Evolutionary conservation across 2,888 invertebrate species (phyloP).

Genomic region (Hirtodrosophila cameraria): DNA sequence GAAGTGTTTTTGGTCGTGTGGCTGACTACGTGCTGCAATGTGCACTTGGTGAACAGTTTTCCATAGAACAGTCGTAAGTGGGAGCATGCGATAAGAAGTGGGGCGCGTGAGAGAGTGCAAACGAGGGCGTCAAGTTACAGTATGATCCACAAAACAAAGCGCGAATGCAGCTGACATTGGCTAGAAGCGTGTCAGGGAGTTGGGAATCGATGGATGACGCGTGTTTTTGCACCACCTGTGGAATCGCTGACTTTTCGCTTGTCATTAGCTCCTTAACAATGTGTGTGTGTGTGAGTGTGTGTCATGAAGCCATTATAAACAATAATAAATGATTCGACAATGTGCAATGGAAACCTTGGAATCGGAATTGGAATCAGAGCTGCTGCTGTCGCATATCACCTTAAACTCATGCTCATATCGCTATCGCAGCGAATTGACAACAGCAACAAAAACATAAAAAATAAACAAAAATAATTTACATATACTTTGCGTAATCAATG

Average conservation of each 20-base stretch:
- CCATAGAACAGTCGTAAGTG: slow-evolving; percentile 11
- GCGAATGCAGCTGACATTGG: slow-evolving; percentile 66
- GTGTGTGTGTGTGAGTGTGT: slow-evolving; percentile 15
- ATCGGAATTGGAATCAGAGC: no score
- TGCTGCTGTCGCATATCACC: slow-evolving; percentile 12
- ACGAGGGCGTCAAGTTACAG: slow-evolving; percentile 48
- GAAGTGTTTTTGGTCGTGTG: slow-evolving; percentile 7
- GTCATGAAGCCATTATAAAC: slow-evolving; percentile 57
- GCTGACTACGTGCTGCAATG: slow-evolving; percentile 47
- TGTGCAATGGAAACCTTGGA: slow-evolving; percentile 67
- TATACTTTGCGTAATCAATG: slow-evolving; percentile 63
- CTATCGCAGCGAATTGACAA: slow-evolving; percentile 54
- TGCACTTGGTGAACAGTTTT: slow-evolving; percentile 26
- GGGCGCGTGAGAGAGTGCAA: slow-evolving; percentile 55
- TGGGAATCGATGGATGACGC: slow-evolving; percentile 25
- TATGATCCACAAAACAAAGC: slow-evolving; percentile 42
- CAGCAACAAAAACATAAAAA: no score
- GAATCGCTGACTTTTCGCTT: slow-evolving; percentile 71
- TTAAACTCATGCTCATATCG: slow-evolving; percentile 17
- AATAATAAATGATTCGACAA: slow-evolving; percentile 69
- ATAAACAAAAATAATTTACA: slow-evolving; percentile 64
- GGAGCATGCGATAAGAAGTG: slow-evolving; percentile 58
- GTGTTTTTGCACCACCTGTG: slow-evolving; percentile 33
- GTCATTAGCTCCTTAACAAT: slow-evolving; percentile 58
- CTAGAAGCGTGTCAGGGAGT: slow-evolving; percentile 63